Percentiles rank a stretch among this genome's conserved stretches.
Evolutionary conservation across 2,797 vertebrate species (phyloP).

Genomic region (Pantherophis vulpinus): DNA sequence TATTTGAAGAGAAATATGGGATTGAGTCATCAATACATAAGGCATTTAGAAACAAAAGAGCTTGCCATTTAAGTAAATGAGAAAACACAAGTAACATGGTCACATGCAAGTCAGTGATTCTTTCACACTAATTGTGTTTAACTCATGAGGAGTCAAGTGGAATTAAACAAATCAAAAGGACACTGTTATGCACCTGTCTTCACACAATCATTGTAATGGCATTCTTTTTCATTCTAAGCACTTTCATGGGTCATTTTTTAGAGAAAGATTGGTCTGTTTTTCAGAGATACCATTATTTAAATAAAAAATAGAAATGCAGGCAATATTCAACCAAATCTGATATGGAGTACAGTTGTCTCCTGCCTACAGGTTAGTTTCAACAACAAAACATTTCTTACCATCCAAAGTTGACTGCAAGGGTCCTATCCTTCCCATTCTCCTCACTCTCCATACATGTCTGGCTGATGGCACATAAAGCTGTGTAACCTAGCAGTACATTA

Average conservation of each 20-base stretch:
- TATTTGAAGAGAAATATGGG: conserved; percentile 86
- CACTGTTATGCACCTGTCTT: conserved; percentile 78
- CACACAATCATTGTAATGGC: conserved; percentile 68
- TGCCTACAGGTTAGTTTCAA: neutral
- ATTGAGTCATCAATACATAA: conserved; percentile 82
- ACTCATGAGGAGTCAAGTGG: conserved; percentile 74
- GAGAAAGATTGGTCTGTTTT: neutral
- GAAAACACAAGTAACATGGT: conserved; percentile 84
- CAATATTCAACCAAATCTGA: neutral
- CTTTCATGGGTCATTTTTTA: neutral
- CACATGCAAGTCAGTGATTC: conserved; percentile 85
- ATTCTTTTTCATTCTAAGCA: conserved; percentile 17
- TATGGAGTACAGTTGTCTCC: neutral
- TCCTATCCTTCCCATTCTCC: conserved; percentile 95
- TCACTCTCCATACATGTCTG: conserved; percentile 89
- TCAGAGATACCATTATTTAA: neutral
- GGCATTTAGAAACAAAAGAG: conserved; percentile 81
- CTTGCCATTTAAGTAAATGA: conserved; percentile 91
- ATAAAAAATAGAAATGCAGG: neutral
- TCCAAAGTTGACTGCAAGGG: conserved; percentile 94
- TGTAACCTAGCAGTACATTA: conserved; percentile 80
- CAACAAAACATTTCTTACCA: conserved; percentile 71
- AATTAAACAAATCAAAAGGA: conserved; percentile 77
- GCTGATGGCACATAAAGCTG: conserved; percentile 96
- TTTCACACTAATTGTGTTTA: conserved; percentile 86